phyloP scores from a whole-genome alignment of 2,888 invertebrate genomes.

The Arrhopalites spinosus region DNA sequence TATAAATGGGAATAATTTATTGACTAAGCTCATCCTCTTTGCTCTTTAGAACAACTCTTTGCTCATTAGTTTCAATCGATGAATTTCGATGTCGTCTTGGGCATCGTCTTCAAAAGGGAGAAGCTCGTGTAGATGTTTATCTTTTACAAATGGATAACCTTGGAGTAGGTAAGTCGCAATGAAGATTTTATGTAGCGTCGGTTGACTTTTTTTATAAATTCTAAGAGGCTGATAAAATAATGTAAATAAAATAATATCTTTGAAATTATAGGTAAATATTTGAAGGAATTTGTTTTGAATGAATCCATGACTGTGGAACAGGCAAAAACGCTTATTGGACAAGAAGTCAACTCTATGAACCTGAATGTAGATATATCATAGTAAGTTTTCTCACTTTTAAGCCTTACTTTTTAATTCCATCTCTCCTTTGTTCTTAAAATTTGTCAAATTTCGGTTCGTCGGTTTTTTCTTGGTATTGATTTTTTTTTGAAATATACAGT shows the following conservation, averaged over 20 bases:
- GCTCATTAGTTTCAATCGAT: slow-evolving; percentile 40
- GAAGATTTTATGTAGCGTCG: too few species aligned
- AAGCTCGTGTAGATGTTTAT: slow-evolving; percentile 45
- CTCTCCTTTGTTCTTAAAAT: background rate
- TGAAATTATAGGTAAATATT: slow-evolving; percentile 38
- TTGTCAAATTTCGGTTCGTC: background rate
- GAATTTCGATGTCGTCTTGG: slow-evolving; percentile 41
- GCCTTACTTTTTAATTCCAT: background rate
- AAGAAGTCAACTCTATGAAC: slow-evolving; percentile 4
- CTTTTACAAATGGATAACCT: slow-evolving; percentile 37
- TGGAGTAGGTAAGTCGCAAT: slow-evolving; percentile 3
- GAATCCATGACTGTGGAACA: slow-evolving; percentile 38
- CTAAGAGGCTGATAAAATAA: too few species aligned
- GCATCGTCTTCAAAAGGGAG: slow-evolving; percentile 42
- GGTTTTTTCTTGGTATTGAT: background rate
- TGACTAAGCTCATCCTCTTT: too few species aligned
- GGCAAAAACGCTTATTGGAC: slow-evolving; percentile 28
- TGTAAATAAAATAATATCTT: background rate
- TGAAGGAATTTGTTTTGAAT: slow-evolving; percentile 41
- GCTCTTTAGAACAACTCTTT: background rate
- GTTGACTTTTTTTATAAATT: background rate
- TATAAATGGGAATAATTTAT: too few species aligned
- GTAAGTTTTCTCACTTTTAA: slow-evolving; percentile 6
- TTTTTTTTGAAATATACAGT: slow-evolving; percentile 25
- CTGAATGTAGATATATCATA: slow-evolving; percentile 9